Base-by-base conservation (phyloP, 2,888 invertebrate species). In the Eremobia ochroleuca region DNA sequence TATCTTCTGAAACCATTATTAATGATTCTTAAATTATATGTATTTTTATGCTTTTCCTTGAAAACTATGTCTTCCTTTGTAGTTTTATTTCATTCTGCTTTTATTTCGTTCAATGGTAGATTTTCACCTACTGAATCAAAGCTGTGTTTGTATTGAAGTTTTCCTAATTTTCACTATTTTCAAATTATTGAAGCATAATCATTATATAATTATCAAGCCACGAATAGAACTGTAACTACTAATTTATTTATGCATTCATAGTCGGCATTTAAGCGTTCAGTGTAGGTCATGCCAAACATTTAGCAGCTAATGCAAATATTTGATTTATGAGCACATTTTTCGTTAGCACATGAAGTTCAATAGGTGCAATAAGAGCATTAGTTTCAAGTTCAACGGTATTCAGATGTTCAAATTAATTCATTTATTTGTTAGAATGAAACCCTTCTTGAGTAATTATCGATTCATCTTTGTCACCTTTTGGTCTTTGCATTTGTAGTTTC, bases 1-100 rank as follows among this genome's bases (percentile, higher is more conserved):
- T 66, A 66, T 73, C 59, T 81, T 66, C 31, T 49, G 28, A 58
- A 81, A 81, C 34, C 15, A 67, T 72, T 62, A 69, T 72, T 72
- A 66, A 80, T 65, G 59, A 49, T 73, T 43, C 8, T 58, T 85
- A 66, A 72, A 79, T 85, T 85, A 34, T 34, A 43, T 66, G 28
- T 15, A 28, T 28, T n/a, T 34, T 31, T 40, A 15, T 49, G 25
- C 11, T 49, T 62, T 79, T 68, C 79, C 79, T 49, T 79, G 37
- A 64, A 78, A 58, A 52, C 40, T 28, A 49, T 2, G 40, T 43
- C 34, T 84, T 67, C 55, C 31, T 62, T 52, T 40, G 28, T 71
- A 6, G 8, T 55, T 55, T 62, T 73, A 18, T 43, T 40, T 43
- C 11, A 15, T 49, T 28, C 73, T 59, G 25, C 11, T 58, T 65